Evolutionary conservation across 2,797 vertebrate genomes (phyloP).

Genomic region (Danio aesculapii): DNA sequence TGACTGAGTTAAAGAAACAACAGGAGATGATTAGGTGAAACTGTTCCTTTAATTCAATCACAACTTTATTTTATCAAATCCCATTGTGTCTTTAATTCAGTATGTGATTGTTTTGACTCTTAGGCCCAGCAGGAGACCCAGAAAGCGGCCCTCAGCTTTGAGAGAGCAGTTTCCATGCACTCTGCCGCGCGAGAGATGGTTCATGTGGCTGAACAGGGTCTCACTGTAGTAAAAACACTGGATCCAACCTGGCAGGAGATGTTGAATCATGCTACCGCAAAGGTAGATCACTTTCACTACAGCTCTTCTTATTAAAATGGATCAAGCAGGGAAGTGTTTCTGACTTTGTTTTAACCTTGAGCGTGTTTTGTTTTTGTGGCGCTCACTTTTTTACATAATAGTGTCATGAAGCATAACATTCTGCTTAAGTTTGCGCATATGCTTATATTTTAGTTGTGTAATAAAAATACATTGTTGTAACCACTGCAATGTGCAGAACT

Average conservation of each 20-base stretch:
- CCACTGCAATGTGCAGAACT: too few species aligned
- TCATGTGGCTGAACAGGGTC: slow-evolving; percentile 91
- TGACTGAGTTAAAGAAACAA: too few species aligned
- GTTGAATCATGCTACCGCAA: slow-evolving; percentile 92
- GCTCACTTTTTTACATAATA: too few species aligned
- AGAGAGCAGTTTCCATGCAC: slow-evolving; percentile 92
- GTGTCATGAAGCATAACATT: not conserved
- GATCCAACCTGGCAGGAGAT: slow-evolving; percentile 96
- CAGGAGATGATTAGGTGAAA: not conserved
- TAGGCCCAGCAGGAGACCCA: slow-evolving; percentile 95
- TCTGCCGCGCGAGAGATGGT: slow-evolving; percentile 93
- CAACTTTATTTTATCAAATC: not conserved
- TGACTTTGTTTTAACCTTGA: not conserved
- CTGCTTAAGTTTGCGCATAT: not conserved
- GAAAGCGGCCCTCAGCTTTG: slow-evolving; percentile 88
- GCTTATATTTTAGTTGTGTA: too few species aligned
- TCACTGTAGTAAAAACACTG: slow-evolving; percentile 86
- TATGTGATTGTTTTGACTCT: slow-evolving; percentile 11
- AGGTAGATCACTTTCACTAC: slow-evolving; percentile 71
- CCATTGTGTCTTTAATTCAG: not conserved
- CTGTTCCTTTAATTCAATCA: too few species aligned
- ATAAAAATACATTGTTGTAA: too few species aligned
- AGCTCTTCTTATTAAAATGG: not conserved
- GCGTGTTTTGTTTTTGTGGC: not conserved
- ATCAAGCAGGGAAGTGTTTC: not conserved